Evolutionary conservation across 2,888 invertebrate genomes (phyloP), one percentile per base, ranked within the genome.

Genomic region (Eupeodes luniger): DNA sequence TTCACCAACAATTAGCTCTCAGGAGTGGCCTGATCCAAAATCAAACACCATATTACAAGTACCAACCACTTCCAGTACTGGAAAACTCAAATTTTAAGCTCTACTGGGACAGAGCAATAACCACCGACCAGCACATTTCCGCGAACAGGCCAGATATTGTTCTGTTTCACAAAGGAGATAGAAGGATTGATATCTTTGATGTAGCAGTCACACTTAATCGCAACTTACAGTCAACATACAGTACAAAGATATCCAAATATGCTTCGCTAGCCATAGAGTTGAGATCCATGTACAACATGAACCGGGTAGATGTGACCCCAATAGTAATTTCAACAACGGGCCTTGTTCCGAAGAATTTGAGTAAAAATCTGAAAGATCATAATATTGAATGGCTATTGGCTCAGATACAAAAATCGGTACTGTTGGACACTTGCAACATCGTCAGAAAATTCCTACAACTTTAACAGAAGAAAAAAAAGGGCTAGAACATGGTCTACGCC

Each of bases 51-150:
- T 57, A 72, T 2, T 72, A 72, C n/a, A 47, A 72, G 27, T 72
- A 72, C 57, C 44, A 57, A 4, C 70, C 70, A 2, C 44, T 70
- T 9, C 57, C 57, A 7, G 57, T 72, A 2, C 47, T 72, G 10
- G 57, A 57, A 72, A 57, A 44, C n/a, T 27, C 40, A 1, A n/a
- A 40, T 5, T 44, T 12, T 5, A 70, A 70, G 19, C 55, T 70
- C 10, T 57, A 70, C 16, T 57, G 67, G 67, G 67, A 67, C 36
- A 51, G 34, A 34, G 10, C 49, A 34, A 51, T 53, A 67, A 51
- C 67, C 5, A n/a, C 53, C 2, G 53, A 57, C 19, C 44, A 74
- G 9, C 49, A 74, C 34, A 74, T 61, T 7, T 2, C 44, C 0
- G 57, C 47, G 10, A 59, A 72, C 14, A 59, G 59, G 11, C 72